A percentile compares a stretch with the other conserved stretches of the same genome.
Conservation (phyloP, 2,113 vertebrate genomes). For the Chitala chitala region DNA sequence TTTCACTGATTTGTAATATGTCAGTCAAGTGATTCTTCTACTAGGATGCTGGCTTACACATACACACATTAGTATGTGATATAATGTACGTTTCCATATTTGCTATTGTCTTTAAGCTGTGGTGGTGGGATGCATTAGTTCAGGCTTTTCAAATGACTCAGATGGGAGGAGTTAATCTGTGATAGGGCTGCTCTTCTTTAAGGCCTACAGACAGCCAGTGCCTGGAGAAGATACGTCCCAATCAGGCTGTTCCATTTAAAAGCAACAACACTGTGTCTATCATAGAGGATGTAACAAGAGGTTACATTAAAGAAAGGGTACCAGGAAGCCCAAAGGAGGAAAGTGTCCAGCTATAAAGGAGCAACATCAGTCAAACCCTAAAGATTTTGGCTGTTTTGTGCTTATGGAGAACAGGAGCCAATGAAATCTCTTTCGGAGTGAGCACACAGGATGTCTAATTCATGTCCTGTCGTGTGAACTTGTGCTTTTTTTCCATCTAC, state of each 20-base stretch:
- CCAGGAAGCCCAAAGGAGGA: too few relatives aligned
- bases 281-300: too few relatives aligned
- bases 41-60: neutral
- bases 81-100: neutral
- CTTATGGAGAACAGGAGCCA: neutral
- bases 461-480: conserved; percentile 7
- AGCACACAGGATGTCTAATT: conserved; percentile 1
- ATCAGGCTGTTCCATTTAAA: too few relatives aligned
- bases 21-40: conserved; percentile 1
- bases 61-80: neutral
- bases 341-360: too few relatives aligned
- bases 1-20: conserved; percentile 15
- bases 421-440: neutral
- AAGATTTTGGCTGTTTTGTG: neutral
- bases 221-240: neutral
- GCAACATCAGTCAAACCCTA: too few relatives aligned
- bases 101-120: neutral
- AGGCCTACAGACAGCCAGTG: neutral
- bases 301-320: too few relatives aligned
- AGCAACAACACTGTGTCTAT: too few relatives aligned
- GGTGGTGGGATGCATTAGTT: neutral
- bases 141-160: neutral
- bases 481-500: too few relatives aligned
- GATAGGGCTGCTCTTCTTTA: neutral
- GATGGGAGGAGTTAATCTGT: neutral